Percentiles rank a stretch among this genome's conserved stretches.
phyloP scores from a whole-genome alignment of 2,113 vertebrate genomes.

The Willisornis vidua region DNA sequence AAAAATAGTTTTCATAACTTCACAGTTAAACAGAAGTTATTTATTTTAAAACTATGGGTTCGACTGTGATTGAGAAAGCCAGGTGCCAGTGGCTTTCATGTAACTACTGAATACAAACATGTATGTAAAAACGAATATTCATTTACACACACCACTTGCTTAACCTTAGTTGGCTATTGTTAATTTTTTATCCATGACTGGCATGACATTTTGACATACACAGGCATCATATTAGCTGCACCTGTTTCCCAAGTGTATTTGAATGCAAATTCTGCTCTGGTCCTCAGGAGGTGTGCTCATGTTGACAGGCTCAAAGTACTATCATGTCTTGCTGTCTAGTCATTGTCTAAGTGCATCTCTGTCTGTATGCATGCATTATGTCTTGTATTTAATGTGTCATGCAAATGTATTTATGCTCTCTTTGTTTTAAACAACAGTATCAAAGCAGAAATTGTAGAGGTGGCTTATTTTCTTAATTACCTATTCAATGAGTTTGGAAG shows the following conservation, averaged over 20 bases:
- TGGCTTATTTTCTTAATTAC: background rate
- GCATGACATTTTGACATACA: conserved; percentile 16
- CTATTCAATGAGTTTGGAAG: background rate
- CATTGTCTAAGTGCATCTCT: conserved; percentile 46
- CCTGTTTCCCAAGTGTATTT: conserved; percentile 31
- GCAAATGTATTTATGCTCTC: background rate
- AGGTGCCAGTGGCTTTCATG: background rate
- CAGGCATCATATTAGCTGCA: background rate
- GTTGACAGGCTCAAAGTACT: conserved; percentile 21
- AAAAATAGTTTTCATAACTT: background rate
- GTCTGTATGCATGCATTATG: conserved; percentile 31
- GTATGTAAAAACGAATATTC: background rate
- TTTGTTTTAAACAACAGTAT: conserved; percentile 27
- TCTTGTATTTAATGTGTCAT: conserved; percentile 18
- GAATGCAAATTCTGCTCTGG: conserved; percentile 43
- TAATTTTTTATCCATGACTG: conserved; percentile 9
- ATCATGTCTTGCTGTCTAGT: conserved; percentile 50
- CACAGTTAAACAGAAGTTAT: background rate
- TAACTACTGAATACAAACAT: background rate
- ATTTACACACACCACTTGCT: background rate
- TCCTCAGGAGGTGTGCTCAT: conserved; percentile 9
- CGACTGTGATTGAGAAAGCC: background rate
- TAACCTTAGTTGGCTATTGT: background rate
- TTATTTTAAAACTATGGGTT: background rate
- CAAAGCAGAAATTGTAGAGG: conserved; percentile 25